Evolutionary conservation across 2,888 invertebrate genomes (phyloP), one percentile per base, ranked within the genome.

Genomic region (Caenorhabditis angaria): DNA sequence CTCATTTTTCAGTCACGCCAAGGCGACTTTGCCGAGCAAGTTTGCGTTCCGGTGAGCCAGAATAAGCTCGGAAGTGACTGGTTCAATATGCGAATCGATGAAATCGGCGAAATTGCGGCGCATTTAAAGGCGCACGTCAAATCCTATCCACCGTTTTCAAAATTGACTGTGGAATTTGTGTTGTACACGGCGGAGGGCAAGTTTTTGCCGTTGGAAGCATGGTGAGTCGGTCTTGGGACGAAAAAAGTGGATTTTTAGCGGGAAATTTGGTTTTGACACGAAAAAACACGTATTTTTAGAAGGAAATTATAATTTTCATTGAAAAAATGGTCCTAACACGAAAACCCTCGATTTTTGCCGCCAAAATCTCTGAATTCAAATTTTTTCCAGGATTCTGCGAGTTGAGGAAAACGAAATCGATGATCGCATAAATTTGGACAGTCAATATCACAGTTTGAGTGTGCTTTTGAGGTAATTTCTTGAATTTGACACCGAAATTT

Each of bases 401-500:
- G 41, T 41, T 10, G 41, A 41, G 3, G 41, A 41, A 14, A 18
- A 2, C 18, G 14, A 20, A 35, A 27, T 24, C 6, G 32, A 22
- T 24, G 27, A 60, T 22, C 6, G 22, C 47, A 47, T 20, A 1
- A 12, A 54, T 69, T 55, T 58, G 66, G 73, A 79, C 56, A 68
- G 56, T 41, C 65, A 95, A 1, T 96, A 97, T 88, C 94, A 94
- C 88, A 91, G 94, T 77, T 94, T 97, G 94, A 93, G 94, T 70
- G 92, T 93, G 62, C 91, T 97, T 88, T 90, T 97, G 6, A 35
- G 41, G 58, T 58, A 57, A 57, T 20, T n/a, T n/a, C 14, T 35
- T n/a, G n/a, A 24, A 18, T 41, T 14, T 41, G 6, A 41, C 10
- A 41, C 10, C 41, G 18, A 41, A 41, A 10, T 32, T 32, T 32